Base-by-base conservation (phyloP, 2,797 vertebrate species). In the Neomorphus geoffroyi region DNA sequence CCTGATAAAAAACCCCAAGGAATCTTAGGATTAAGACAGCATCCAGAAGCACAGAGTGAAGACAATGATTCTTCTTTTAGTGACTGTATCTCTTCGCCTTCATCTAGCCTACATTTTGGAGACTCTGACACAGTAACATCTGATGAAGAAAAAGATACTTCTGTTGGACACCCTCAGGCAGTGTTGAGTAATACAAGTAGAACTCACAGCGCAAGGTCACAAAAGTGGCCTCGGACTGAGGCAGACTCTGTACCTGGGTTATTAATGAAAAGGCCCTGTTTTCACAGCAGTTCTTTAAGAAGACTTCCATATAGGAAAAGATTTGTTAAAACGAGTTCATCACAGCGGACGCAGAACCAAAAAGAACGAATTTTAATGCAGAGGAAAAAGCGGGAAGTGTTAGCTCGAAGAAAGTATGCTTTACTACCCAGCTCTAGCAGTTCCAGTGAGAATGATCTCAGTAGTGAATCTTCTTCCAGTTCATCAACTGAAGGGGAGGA, bases 81-180 rank as follows among this genome's bases (percentile, higher is more conserved):
- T 97, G 99, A 99, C 97, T 99, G 99, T 95, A 98, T 98, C 50
- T 99, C 99, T 86, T 99, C 99, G 1, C 99, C 99, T 67, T 99
- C 99, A 28, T 99, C 99, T 70, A 99, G 99, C 96, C 97, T 99
- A 92, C 98, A 98, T 95, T 99, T 99, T 70, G 99, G 99, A 88
- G 99, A 99, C 97, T 99, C 99, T 5, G 99, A 99, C 97, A 99
- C 99, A n/a, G 98, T 99, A 53, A 99, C 98, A 85, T 99, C 99
- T 7, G 99, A 99, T 86, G 99, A 99, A n/a, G 99, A 99, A 54
- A 98, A 98, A 77, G 98, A 97, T 83, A 83, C 92, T 92, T 92
- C 98, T 39, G 94, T 97, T 39, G 96, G 97, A 94, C 98, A 98
- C 92, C 86, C 98, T 70, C 98, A 98, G 94, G 89, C 97, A 91